These are phyloP conservation scores for Chionoecetes opilio DNA, from an alignment of 1,140 invertebrate genomes.

Conservation along the genomic window DNA sequence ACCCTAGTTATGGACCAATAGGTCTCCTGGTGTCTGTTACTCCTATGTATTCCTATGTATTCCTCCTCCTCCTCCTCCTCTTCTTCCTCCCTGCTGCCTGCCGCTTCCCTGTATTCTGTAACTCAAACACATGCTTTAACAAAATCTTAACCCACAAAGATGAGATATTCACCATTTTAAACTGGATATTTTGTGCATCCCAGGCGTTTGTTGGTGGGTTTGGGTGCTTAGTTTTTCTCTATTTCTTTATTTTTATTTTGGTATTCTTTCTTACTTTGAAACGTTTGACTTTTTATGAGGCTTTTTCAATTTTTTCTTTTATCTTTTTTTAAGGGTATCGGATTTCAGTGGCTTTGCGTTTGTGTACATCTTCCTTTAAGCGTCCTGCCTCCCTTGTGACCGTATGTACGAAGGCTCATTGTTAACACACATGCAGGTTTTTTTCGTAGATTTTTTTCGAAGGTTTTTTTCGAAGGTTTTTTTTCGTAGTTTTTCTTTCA, in stretches of 20 bases:
- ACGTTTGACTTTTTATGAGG: background rate
- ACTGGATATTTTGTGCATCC: background rate
- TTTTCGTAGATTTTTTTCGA: no score
- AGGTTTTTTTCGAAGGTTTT: no score
- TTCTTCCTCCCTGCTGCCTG: background rate
- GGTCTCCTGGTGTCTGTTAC: no score
- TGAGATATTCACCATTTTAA: background rate
- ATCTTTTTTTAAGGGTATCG: background rate
- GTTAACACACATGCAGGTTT: no score
- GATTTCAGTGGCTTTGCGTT: background rate
- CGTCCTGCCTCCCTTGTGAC: background rate
- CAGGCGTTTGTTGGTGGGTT: background rate
- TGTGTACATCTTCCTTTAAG: background rate
- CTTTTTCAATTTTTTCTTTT: no score
- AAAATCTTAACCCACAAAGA: background rate
- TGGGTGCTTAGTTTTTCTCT: background rate
- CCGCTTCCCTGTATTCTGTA: background rate
- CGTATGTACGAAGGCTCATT: no score
- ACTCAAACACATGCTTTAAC: no score
- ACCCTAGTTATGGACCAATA: no score
- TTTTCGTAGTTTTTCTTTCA: no score
- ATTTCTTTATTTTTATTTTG: background rate
- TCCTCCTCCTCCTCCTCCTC: background rate
- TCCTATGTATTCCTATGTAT: no score
- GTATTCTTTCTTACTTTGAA: background rate